Base-by-base conservation (phyloP, 1,140 invertebrate species). In the Cotesia vestalis region DNA sequence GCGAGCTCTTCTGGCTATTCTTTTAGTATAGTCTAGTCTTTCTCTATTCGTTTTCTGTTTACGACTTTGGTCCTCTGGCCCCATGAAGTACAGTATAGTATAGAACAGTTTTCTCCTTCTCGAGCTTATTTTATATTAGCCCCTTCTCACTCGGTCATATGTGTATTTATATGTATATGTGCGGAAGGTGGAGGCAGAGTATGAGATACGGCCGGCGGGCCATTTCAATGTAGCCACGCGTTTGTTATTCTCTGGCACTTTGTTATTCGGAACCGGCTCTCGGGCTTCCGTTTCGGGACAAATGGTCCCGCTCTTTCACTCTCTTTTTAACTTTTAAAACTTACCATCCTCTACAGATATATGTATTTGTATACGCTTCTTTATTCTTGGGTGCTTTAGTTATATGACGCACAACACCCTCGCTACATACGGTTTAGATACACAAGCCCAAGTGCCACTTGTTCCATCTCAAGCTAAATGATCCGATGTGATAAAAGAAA, bases 181-280 rank as follows among this genome's bases (percentile, higher is more conserved):
- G 63, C 75, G 73, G 67, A 59, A 63, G 53, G 59, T 55, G 40
- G 6, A 46, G 4, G 6, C 40, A 46, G 40, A 55, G 53, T 77
- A 75, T 84, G 85, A 86, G 84, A 86, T 85, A 86, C 80, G 84
- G 76, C 79, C 75, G 60, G 69, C 75, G 76, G 80, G 76, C 79
- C 80, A 83, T 87, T 85, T 87, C 84, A 86, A 86, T 86, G 84
- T 85, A 85, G 77, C 83, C 71, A 80, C 79, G 78, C 85, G 83
- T 85, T 86, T 86, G 83, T 86, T 86, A 85, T 84, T 85, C 83
- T 80, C 82, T 81, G 74, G 68, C 78, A 81, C 79, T 84, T 84
- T 84, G 83, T 84, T 83, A 84, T 83, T 79, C 80, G 68, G 52
- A 71, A 78, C 67, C 76, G 68, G 68, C 6, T 46, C 40, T 46